Percentiles rank a stretch among this genome's conserved stretches.
Evolutionary conservation across 2,113 vertebrate species (phyloP).

Genomic region (Catharus fuscescens): DNA sequence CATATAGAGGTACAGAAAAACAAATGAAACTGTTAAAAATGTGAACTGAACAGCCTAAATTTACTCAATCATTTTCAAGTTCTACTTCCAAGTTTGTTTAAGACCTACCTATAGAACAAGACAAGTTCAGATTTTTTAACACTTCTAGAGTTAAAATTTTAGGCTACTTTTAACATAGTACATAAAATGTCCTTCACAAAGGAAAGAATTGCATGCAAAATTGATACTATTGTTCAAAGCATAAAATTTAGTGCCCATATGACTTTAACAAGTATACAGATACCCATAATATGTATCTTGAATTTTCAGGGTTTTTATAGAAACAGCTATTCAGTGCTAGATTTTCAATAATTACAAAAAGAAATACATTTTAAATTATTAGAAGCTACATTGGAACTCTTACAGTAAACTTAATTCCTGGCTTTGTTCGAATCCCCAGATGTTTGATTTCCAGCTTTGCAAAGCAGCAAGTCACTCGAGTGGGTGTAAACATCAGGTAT

Average conservation of each 20-base stretch:
- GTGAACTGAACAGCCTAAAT: neutral
- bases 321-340: neutral
- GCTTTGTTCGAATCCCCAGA: slow-evolving; percentile 82
- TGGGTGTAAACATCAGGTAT: slow-evolving; percentile 89
- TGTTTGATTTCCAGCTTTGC: slow-evolving; percentile 98
- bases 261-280: neutral
- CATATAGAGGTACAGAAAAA: neutral
- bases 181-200: neutral
- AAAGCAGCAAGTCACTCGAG: slow-evolving; percentile 90
- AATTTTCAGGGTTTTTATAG: neutral
- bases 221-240: neutral
- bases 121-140: neutral
- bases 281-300: rapidly evolving
- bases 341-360: neutral
- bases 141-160: neutral
- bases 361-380: neutral
- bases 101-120: neutral
- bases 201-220: neutral
- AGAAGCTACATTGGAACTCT: slow-evolving; percentile 28
- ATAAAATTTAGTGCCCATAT: neutral
- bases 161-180: neutral
- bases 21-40: neutral
- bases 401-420: slow-evolving; percentile 94
- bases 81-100: neutral
- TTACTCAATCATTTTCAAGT: neutral